phyloP scores from a whole-genome alignment of 2,113 vertebrate species.

The Podocnemis expansa region DNA sequence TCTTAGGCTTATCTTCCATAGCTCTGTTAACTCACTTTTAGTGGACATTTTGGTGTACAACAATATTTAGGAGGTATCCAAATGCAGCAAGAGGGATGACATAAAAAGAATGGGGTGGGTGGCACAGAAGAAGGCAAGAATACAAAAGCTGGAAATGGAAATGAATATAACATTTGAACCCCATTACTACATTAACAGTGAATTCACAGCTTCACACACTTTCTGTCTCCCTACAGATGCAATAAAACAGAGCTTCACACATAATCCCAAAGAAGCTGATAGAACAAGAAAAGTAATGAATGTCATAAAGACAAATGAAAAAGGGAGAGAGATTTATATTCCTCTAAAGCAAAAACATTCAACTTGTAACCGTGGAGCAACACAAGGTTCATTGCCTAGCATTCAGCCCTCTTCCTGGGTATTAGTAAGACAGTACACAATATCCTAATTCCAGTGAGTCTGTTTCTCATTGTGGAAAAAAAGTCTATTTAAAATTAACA shows the following conservation, averaged over 20 bases:
- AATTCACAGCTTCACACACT: slow-evolving; percentile 20
- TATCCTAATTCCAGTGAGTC: background rate
- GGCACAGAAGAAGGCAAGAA: background rate
- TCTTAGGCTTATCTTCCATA: too few species aligned
- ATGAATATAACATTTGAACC: slow-evolving; percentile 7
- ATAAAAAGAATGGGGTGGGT: background rate
- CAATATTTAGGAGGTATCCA: background rate
- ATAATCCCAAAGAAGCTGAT: slow-evolving; percentile 22
- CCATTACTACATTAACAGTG: background rate
- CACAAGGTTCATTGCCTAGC: background rate
- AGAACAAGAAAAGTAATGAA: slow-evolving; percentile 62
- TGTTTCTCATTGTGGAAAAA: background rate
- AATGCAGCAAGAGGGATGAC: background rate
- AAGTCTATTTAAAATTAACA: slow-evolving; percentile 47
- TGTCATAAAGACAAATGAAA: slow-evolving; percentile 60
- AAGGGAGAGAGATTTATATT: slow-evolving; percentile 18
- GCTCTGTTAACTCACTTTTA: background rate
- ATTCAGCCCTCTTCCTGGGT: background rate
- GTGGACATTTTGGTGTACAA: background rate
- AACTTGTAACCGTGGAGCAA: background rate
- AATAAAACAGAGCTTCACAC: slow-evolving; percentile 50
- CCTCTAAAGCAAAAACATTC: background rate
- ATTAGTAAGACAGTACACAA: background rate
- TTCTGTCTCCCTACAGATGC: slow-evolving; percentile 1
- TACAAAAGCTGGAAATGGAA: background rate